Evolutionary conservation across 1,140 invertebrate species (phyloP).

Genomic region (Drosophila oshimai): DNA sequence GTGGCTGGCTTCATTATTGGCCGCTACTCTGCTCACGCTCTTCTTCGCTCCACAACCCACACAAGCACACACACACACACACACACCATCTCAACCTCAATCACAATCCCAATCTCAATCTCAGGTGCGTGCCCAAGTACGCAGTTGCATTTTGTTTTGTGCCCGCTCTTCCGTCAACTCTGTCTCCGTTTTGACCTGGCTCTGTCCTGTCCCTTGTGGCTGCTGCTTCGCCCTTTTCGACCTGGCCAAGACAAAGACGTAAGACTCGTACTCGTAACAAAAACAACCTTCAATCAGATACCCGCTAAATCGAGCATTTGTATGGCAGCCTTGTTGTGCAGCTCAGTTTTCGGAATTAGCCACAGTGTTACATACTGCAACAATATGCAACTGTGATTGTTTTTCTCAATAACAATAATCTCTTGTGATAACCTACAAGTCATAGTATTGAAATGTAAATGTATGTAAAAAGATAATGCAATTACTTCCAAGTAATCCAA

Average conservation of each 20-base stretch:
- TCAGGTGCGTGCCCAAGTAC: conserved; percentile 68
- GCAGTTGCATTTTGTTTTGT: conserved; percentile 46
- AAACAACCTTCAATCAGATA: conserved; percentile 17
- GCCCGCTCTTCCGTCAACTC: conserved; percentile 40
- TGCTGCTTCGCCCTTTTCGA: background rate
- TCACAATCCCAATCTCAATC: too few relatives aligned
- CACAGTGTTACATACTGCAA: background rate
- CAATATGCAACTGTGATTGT: background rate
- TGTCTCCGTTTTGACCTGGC: conserved; percentile 24
- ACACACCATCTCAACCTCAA: background rate
- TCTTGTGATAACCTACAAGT: too few relatives aligned
- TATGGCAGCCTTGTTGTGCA: conserved; percentile 31
- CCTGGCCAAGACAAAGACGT: conserved; percentile 34
- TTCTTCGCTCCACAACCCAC: conserved; percentile 11
- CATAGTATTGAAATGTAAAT: too few relatives aligned
- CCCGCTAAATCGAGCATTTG: conserved; percentile 8
- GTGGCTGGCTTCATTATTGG: conserved; percentile 58
- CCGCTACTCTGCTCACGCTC: conserved; percentile 37
- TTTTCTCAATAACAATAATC: too few relatives aligned
- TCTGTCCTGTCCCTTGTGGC: conserved; percentile 44
- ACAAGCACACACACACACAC: background rate
- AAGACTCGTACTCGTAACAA: background rate
- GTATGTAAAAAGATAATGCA: too few relatives aligned
- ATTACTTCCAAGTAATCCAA: too few relatives aligned
- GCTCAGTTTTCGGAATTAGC: conserved; percentile 11